A percentile compares a stretch with the other conserved stretches of the same genome.
These are phyloP conservation scores for Pyxicephalus adspersus DNA, from an alignment of 2,113 vertebrate species.

Conservation along the genomic window DNA sequence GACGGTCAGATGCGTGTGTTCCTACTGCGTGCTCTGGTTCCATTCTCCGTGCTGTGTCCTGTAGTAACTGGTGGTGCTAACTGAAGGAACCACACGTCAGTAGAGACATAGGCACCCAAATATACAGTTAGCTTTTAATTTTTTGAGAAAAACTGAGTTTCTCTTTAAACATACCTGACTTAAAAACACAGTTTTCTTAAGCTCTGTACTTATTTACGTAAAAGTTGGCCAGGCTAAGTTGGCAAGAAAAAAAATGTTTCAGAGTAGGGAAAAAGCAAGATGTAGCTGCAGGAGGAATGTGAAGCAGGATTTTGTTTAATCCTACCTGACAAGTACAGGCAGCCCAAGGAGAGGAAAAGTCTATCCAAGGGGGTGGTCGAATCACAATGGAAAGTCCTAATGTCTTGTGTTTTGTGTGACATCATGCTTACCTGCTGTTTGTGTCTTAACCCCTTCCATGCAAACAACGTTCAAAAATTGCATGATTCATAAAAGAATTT, in stretches of 20 bases:
- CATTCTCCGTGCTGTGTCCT: no score
- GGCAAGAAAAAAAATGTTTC: not conserved
- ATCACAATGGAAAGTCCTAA: conserved; percentile 37
- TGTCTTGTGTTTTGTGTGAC: conserved; percentile 14
- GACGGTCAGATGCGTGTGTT: no score
- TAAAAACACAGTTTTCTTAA: no score
- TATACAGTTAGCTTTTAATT: no score
- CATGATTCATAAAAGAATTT: not conserved
- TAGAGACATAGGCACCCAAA: no score
- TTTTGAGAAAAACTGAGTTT: no score
- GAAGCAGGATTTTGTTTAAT: conserved; percentile 41
- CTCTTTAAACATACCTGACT: no score
- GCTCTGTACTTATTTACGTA: no score
- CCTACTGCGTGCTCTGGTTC: no score
- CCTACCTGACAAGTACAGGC: conserved; percentile 46
- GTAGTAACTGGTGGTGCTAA: no score
- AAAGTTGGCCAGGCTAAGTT: no score
- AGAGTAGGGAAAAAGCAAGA: not conserved
- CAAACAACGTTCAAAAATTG: not conserved
- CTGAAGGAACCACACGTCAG: no score
- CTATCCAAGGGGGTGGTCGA: conserved; percentile 15
- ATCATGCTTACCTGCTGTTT: not conserved
- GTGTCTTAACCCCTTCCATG: conserved; percentile 1
- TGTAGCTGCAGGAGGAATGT: conserved; percentile 33
- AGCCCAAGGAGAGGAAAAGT: conserved; percentile 27